Evolutionary conservation across 2,113 vertebrate genomes (phyloP).

Genomic region (Hypomesus transpacificus): DNA sequence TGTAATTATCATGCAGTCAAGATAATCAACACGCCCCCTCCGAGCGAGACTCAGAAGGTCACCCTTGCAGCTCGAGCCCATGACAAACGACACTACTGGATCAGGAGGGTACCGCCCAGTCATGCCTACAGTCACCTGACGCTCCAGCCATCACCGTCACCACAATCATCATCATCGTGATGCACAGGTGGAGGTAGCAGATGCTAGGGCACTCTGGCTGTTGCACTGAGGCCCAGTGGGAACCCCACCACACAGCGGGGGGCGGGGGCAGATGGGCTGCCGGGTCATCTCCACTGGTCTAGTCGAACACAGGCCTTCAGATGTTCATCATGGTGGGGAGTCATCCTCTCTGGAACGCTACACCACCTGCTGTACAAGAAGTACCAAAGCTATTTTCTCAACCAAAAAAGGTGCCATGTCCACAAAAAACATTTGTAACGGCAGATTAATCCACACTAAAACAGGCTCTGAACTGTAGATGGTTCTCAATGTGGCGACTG

Average conservation of each 20-base stretch:
- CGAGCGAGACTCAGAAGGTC: constrained; percentile 55
- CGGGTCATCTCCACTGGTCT: neutral
- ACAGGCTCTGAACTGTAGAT: too few species aligned
- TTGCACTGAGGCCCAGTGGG: constrained; percentile 21
- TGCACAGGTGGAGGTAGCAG: constrained; percentile 26
- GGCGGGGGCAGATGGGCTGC: constrained; percentile 16
- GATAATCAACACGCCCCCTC: constrained; percentile 55
- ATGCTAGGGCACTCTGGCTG: constrained; percentile 20
- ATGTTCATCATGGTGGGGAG: too few species aligned
- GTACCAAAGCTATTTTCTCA: too few species aligned
- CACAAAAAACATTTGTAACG: too few species aligned
- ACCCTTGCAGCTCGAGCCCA: constrained; percentile 44
- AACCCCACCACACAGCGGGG: constrained; percentile 23
- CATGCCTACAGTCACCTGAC: constrained; percentile 12
- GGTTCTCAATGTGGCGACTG: too few species aligned
- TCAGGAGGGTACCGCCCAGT: neutral
- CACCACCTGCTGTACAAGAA: too few species aligned
- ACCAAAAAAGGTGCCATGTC: too few species aligned
- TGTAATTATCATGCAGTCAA: constrained; percentile 58
- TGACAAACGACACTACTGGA: constrained; percentile 52
- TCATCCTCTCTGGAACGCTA: too few species aligned
- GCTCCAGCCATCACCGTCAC: neutral
- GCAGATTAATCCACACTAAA: too few species aligned
- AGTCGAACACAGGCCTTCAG: too few species aligned
- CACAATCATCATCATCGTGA: neutral